A percentile compares a stretch with the other conserved stretches of the same genome.
These are phyloP conservation scores for Phylloscopus trochilus DNA, from an alignment of 2,113 vertebrate species.

Conservation along the genomic window DNA sequence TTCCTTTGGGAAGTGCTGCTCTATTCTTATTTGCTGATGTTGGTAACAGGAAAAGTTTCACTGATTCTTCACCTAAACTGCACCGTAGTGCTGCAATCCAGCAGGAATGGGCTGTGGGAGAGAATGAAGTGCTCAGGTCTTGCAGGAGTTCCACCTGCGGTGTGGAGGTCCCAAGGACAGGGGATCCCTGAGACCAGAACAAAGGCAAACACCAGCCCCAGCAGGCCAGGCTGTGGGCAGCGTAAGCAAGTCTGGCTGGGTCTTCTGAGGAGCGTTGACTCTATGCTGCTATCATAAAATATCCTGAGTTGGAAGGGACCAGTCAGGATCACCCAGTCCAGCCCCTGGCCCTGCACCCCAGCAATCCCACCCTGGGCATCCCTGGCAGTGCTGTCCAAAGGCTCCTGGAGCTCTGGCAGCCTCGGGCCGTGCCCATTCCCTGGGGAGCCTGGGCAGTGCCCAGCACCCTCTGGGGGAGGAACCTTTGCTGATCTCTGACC, in stretches of 20 bases:
- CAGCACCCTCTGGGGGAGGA: not conserved
- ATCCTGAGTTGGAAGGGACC: not conserved
- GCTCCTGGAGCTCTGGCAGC: not conserved
- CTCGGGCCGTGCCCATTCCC: not conserved
- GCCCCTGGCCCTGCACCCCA: not conserved
- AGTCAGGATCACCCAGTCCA: not conserved
- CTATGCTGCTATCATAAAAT: not conserved
- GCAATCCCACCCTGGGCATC: not conserved
- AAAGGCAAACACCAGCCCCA: not conserved
- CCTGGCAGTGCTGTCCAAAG: rapidly evolving
- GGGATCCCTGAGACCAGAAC: not conserved
- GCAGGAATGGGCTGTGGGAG: not conserved
- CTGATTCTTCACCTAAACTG: not conserved
- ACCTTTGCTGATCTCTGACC: rapidly evolving
- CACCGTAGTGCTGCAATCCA: rapidly evolving
- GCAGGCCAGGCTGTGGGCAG: rapidly evolving
- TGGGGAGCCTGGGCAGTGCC: not conserved
- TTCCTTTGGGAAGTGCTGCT: not conserved
- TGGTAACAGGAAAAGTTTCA: not conserved
- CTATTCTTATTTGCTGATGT: not conserved
- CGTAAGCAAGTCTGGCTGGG: not conserved
- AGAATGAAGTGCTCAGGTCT: not conserved
- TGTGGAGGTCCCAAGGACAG: no score
- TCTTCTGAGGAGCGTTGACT: not conserved
- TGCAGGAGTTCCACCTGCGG: not conserved